Evolutionary conservation across 2,888 invertebrate genomes (phyloP), one percentile per base, ranked within the genome.

Genomic region (Parnassius orleans): DNA sequence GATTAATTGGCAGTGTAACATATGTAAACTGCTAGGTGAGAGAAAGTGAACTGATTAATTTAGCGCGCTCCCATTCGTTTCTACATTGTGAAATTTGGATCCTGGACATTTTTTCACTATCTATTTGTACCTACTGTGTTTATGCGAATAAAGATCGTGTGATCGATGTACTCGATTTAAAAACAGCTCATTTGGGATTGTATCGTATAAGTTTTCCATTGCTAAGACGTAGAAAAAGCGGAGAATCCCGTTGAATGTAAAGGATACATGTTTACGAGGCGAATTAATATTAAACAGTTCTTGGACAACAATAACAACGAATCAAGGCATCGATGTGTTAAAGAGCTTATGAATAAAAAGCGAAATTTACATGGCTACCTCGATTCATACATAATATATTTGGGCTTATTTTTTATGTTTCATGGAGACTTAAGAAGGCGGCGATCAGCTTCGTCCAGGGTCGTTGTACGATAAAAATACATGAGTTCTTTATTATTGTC

Each of bases 201-300:
- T 69, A 74, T 80, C 80, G 73, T 73, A 68, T 72, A 79, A 82
- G 65, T 69, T 78, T 81, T 81, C 82, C 84, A 77, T 71, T 65
- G 65, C 57, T 55, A 65, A 70, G 63, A 70, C 69, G 69, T 71
- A 76, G 72, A 76, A 79, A 80, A 81, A 74, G 47, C 66, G 61
- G 63, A 62, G 66, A 62, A 69, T 75, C 69, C 72, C 68, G 71
- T 72, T 76, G 74, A 74, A 74, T 68, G 72, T 72, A 71, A 70
- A 74, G 69, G 73, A 74, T 74, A 67, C 69, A 67, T 74, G 72
- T 79, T 79, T 75, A 76, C 72, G 70, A 72, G 65, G 66, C 65
- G 66, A 68, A 81, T 87, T 78, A 84, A 88, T 88, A 90, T 90
- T 87, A 79, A 89, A 80, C 78, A 84, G 79, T 75, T 83, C 76